These are phyloP conservation scores for Nasua narica DNA, from an alignment of 2,797 vertebrate species.

Conservation along the genomic window DNA sequence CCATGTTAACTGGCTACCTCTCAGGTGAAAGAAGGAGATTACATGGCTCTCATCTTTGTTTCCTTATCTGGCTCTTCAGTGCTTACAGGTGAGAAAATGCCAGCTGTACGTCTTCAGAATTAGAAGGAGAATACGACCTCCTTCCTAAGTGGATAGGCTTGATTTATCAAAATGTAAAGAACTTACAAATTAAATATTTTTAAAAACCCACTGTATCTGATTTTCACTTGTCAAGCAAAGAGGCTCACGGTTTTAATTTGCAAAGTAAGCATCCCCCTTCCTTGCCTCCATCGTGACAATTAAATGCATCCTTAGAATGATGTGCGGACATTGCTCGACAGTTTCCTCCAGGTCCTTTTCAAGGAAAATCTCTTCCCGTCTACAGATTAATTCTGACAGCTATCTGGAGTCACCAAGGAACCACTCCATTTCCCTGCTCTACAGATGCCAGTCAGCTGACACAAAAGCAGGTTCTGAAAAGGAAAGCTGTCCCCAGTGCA, in stretches of 20 bases:
- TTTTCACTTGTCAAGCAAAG: constrained; percentile 42
- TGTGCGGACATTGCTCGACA: not conserved
- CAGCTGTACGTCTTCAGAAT: not conserved
- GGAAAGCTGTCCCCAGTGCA: constrained; percentile 24
- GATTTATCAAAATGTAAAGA: constrained; percentile 34
- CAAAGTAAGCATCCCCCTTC: not conserved
- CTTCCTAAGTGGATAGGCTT: not conserved
- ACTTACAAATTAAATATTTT: constrained; percentile 10
- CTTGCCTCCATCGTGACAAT: not conserved
- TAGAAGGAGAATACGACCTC: not conserved
- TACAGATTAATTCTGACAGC: constrained; percentile 44
- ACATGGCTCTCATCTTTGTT: not conserved
- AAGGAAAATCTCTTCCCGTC: constrained; percentile 23
- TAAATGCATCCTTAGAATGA: not conserved
- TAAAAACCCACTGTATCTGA: not conserved
- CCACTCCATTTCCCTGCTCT: constrained; percentile 19
- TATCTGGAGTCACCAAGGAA: constrained; percentile 40
- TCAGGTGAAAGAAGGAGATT: not conserved
- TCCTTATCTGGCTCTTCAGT: not conserved
- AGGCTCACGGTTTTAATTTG: constrained; percentile 4
- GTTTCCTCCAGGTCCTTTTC: not conserved
- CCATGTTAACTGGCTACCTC: not conserved
- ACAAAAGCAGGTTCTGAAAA: constrained; percentile 33
- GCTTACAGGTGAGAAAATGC: not conserved
- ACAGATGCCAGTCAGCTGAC: not conserved